A percentile compares a stretch with the other conserved stretches of the same genome.
Conservation (phyloP, 2,888 invertebrate species). For the Drosophila aldrichi region DNA sequence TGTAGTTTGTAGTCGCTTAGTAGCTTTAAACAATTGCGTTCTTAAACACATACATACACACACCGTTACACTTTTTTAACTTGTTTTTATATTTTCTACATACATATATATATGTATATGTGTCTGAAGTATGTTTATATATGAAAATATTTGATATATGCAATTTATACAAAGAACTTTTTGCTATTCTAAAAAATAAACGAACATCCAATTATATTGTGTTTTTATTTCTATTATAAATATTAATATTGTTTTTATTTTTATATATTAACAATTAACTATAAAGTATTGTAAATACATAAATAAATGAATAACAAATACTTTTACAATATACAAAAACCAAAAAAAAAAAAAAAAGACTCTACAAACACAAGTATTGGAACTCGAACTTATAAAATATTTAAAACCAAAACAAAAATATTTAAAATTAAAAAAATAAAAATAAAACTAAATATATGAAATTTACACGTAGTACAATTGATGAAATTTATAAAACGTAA, state of each 20-base stretch:
- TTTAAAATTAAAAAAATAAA: neutral
- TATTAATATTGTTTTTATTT: conserved; percentile 34
- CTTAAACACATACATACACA: conserved; percentile 48
- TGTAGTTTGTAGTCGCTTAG: conserved; percentile 77
- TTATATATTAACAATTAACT: conserved; percentile 40
- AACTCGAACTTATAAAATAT: conserved; percentile 75
- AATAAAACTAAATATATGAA: conserved; percentile 53
- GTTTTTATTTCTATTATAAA: conserved; percentile 54
- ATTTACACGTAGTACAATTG: conserved; percentile 78
- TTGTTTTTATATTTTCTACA: conserved; percentile 66
- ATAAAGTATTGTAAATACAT: conserved; percentile 62
- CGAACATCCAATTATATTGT: conserved; percentile 65
- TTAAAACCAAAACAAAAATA: conserved; percentile 51
- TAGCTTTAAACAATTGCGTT: conserved; percentile 76
- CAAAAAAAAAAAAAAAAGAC: conserved; percentile 54
- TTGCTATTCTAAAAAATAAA: conserved; percentile 71
- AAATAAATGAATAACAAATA: conserved; percentile 54
- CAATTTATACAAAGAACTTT: conserved; percentile 70
- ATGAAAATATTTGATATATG: conserved; percentile 70
- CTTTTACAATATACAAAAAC: conserved; percentile 69
- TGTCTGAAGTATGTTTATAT: conserved; percentile 38
- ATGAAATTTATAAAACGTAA: conserved; percentile 69
- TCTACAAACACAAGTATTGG: conserved; percentile 72
- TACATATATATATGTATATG: conserved; percentile 36
- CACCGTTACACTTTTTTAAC: conserved; percentile 73